Base-by-base conservation (phyloP, 2,888 invertebrate genomes). In the Archaeoteleia sp. region DNA sequence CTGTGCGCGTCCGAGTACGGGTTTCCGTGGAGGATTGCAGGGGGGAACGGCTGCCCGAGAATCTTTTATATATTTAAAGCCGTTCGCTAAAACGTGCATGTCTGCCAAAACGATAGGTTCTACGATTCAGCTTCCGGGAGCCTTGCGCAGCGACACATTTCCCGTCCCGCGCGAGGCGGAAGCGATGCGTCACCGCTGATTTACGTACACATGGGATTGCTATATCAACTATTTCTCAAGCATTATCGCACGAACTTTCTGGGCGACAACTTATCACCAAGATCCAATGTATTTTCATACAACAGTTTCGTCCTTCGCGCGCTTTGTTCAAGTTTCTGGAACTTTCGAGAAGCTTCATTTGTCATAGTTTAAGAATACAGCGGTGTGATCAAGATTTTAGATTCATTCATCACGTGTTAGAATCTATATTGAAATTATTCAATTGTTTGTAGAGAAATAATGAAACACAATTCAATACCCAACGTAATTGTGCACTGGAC, bases 101-200 rank as follows among this genome's bases (percentile, higher is more conserved):
- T 35, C 35, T 74, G 74, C 74, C 73, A 74, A 74, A 71, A 72
- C 73, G 70, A 74, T 74, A 73, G 74, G 71, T 74, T 73, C 61
- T 58, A 39, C 67, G 71, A 69, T 62, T 70, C 69, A 69, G 70
- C 68, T 72, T 74, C 72, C 74, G 74, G 74, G 70, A 70, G 62
- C 65, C 71, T 70, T 72, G 71, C 67, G 66, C 54, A 48, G 37
- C 46, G 53, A 62, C 51, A 57, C 57, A 55, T 57, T 67, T 61
- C 51, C 35, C 51, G 48, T 63, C 63, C 58, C 68, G 72, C 62
- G 67, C 68, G 69, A 72, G 74, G 73, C 77, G 80, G 79, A 80
- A 80, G 74, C 70, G 74, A 78, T 77, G 78, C 73, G 73, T 80
- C 76, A 76, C 42, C 67, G 58, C 69, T 79, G 80, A 80, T 79